Base-by-base conservation (phyloP, 2,797 vertebrate species). In the Fratercula arctica region DNA sequence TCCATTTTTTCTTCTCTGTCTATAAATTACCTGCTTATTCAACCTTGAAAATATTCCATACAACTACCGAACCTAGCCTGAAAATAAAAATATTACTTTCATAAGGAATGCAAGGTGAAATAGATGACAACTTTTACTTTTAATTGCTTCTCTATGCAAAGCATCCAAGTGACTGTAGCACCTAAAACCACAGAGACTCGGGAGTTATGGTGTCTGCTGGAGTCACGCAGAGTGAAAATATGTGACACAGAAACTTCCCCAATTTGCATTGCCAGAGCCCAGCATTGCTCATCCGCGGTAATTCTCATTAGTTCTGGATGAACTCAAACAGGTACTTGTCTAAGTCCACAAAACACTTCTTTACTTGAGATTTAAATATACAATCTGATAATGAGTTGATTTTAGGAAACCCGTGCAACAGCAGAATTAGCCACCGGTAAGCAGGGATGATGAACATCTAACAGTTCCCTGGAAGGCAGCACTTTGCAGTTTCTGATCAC, bases 31-130 rank as follows among this genome's bases (percentile, higher is more conserved):
- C 6, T 78, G 28, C 29, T 80, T 74, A 53, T n/a, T 66, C 35
- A 29, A 61, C 45, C 60, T 84, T 23, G 61, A 61, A 91, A 70
- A 85, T 54, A 57, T 16, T 74, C 46, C 13, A 35, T 53, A 18
- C 4, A 45, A 19, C 5, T 59, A 29, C 48, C 68, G 69, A 89
- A 69, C 17, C 7, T 60, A 91, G 35, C 23, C 48, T 59, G 37
- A 63, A 88, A 91, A 84, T 50, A 78, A 48, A 93, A 70, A 23
- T 35, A 43, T 13, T 76, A 10, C 29, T 94, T 90, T 89, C 19
- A 33, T 59, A 81, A 80, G 13, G 14, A 89, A 81, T 57, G 10
- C 17, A 31, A 81, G 10, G 29, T 87, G 60, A 87, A 92, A 72
- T 29, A 80, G 60, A 54, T 64, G n/a, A 67, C 56, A 89, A 24